phyloP scores from a whole-genome alignment of 2,888 invertebrate genomes.

The Polyommatus icarus region DNA sequence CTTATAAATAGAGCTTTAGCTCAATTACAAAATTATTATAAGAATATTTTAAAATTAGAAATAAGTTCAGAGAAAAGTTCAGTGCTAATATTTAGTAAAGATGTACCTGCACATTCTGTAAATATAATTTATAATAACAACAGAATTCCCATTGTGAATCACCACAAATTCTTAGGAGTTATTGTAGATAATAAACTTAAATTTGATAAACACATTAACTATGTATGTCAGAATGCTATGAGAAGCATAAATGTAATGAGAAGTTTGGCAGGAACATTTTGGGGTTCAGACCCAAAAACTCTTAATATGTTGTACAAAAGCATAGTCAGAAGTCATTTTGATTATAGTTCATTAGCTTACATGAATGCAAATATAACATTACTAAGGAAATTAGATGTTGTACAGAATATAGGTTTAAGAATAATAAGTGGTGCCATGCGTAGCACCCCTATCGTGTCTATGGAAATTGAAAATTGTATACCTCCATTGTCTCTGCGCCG shows the following conservation, averaged over 20 bases:
- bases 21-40: neutral
- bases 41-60: conserved; percentile 17
- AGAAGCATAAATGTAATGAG: conserved; percentile 34
- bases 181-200: conserved; percentile 12
- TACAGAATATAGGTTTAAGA: conserved; percentile 35
- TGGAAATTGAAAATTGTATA: conserved; percentile 36
- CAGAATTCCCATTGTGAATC: conserved; percentile 5
- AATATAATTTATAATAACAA: conserved; percentile 32
- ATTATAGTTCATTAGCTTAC: conserved; percentile 37
- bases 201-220: conserved; percentile 31
- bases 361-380: conserved; percentile 25
- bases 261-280: conserved; percentile 24
- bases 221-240: conserved; percentile 19
- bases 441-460: conserved; percentile 36
- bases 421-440: conserved; percentile 36
- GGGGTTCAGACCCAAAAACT: conserved; percentile 34
- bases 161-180: conserved; percentile 27
- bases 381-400: conserved; percentile 33
- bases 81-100: conserved; percentile 26
- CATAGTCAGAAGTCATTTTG: conserved; percentile 38
- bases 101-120: conserved; percentile 4
- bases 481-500: conserved; percentile 36
- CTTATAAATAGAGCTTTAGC: neutral
- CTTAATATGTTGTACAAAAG: conserved; percentile 35
- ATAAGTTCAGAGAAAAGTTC: conserved; percentile 30